Evolutionary conservation across 2,888 invertebrate genomes (phyloP).

Genomic region (Drosophila cognata): DNA sequence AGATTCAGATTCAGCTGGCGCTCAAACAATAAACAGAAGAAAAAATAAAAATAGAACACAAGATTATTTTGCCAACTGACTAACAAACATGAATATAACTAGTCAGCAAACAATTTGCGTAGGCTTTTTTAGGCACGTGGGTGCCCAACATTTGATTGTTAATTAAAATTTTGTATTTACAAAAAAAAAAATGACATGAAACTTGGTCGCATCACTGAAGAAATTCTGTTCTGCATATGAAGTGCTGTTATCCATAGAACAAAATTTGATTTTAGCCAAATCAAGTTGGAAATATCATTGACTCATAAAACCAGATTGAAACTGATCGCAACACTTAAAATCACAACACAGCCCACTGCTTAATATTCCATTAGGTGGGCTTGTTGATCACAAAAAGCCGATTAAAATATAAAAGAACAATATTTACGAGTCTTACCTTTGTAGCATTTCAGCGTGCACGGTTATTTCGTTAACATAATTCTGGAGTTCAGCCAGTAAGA

Average conservation of each 20-base stretch:
- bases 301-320: slow-evolving; percentile 24
- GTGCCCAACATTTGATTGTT: slow-evolving; percentile 30
- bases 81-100: not conserved
- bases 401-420: not conserved
- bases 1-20: not conserved
- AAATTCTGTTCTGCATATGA: not conserved
- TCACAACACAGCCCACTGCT: slow-evolving; percentile 1
- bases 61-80: slow-evolving; percentile 13
- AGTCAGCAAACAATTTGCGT: slow-evolving; percentile 27
- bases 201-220: not conserved
- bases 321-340: not conserved
- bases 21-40: not conserved
- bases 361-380: slow-evolving; percentile 12
- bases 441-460: slow-evolving; percentile 72
- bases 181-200: slow-evolving; percentile 5
- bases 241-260: not conserved
- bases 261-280: slow-evolving; percentile 4
- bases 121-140: slow-evolving; percentile 34
- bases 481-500: slow-evolving; percentile 75
- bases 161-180: slow-evolving; percentile 8
- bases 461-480: slow-evolving; percentile 74
- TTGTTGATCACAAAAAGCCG: not conserved
- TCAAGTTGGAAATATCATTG: slow-evolving; percentile 10
- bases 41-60: not conserved
- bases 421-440: slow-evolving; percentile 58